These are phyloP conservation scores for Frieseomelitta varia DNA, from an alignment of 1,140 invertebrate genomes.

Conservation along the genomic window DNA sequence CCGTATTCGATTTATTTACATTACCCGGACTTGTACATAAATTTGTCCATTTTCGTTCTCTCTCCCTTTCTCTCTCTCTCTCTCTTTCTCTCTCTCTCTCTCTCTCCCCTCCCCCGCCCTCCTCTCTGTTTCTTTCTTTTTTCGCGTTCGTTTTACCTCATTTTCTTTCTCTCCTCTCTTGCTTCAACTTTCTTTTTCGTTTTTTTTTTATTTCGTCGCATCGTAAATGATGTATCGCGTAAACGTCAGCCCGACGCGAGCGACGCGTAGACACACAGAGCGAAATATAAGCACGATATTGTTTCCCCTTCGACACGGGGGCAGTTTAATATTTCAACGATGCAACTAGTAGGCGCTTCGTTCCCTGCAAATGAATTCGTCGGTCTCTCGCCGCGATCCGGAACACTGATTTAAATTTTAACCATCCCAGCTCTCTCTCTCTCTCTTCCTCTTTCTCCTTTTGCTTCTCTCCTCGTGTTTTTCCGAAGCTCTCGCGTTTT, in stretches of 20 bases:
- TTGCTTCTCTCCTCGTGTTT: not conserved
- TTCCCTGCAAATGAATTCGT: constrained; percentile 31
- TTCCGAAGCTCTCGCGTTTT: not conserved
- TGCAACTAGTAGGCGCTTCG: constrained; percentile 38
- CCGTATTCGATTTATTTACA: constrained; percentile 43
- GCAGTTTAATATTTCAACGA: constrained; percentile 44
- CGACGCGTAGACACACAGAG: not conserved
- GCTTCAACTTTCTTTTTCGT: not conserved
- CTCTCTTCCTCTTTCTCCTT: no score
- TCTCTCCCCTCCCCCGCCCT: not conserved
- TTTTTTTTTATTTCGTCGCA: not conserved
- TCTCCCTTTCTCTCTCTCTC: not conserved
- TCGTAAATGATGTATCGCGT: not conserved
- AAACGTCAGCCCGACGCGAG: not conserved
- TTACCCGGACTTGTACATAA: constrained; percentile 6
- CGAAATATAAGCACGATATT: constrained; percentile 16
- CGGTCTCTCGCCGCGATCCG: constrained; percentile 20
- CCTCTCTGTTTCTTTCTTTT: not conserved
- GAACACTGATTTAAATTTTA: constrained; percentile 36
- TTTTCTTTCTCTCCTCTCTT: no score
- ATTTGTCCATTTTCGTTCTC: not conserved
- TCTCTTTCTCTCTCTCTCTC: no score
- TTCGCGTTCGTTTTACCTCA: not conserved
- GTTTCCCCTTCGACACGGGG: constrained; percentile 10
- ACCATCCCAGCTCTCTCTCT: not conserved